phyloP scores from a whole-genome alignment of 2,797 vertebrate species.

The Thripadectes ignobilis region DNA sequence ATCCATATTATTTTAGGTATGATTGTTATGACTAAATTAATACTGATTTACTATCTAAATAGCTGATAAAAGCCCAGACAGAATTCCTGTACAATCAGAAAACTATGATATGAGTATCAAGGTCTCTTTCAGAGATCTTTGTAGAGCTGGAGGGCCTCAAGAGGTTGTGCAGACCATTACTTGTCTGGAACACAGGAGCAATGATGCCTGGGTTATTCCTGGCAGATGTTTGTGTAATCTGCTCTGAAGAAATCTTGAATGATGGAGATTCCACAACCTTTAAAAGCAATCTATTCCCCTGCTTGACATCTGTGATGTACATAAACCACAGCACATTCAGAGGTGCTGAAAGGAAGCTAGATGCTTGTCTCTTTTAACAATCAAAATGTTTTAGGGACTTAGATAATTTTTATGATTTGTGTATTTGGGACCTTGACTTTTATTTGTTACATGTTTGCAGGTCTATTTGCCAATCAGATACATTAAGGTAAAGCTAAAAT shows the following conservation, averaged over 20 bases:
- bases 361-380: neutral
- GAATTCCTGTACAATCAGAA: neutral
- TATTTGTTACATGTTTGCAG: neutral
- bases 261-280: neutral
- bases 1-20: conserved; percentile 10
- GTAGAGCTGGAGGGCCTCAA: neutral
- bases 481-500: neutral
- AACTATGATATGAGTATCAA: neutral
- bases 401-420: neutral
- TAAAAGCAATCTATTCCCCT: neutral
- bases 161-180: neutral
- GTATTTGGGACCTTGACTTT: neutral
- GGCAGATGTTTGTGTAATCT: neutral
- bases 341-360: neutral
- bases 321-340: neutral
- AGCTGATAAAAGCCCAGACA: neutral
- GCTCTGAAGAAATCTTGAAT: neutral
- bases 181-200: neutral
- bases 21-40: conserved; percentile 37
- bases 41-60: neutral
- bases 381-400: neutral
- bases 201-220: neutral
- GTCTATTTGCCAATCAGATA: neutral
- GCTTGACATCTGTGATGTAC: neutral
- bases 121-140: neutral